A percentile compares a stretch with the other conserved stretches of the same genome.
phyloP scores from a whole-genome alignment of 2,888 invertebrate genomes.

The Celastrina argiolus region DNA sequence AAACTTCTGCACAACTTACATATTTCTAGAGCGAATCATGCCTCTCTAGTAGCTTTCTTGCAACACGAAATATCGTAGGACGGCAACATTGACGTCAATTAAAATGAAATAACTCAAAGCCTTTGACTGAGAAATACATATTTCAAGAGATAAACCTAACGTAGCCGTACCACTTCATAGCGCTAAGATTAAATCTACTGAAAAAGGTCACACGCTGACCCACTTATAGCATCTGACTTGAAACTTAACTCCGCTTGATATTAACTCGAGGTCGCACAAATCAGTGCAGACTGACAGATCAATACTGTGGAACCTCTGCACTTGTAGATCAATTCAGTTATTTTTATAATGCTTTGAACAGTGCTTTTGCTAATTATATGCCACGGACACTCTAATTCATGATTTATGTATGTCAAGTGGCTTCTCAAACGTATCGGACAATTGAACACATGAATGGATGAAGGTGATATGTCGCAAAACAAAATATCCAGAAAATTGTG shows the following conservation, averaged over 20 bases:
- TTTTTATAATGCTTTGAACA: too few species aligned
- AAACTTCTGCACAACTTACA: neutral
- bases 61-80: neutral
- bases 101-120: neutral
- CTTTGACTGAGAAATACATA: conserved; percentile 6
- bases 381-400: too few species aligned
- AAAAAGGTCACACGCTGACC: conserved; percentile 19
- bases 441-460: too few species aligned
- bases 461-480: too few species aligned
- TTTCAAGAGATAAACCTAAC: conserved; percentile 2
- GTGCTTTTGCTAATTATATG: too few species aligned
- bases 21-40: conserved; percentile 1
- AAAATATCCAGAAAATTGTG: too few species aligned
- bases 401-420: too few species aligned
- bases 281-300: conserved; percentile 1
- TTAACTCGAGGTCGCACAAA: conserved; percentile 10
- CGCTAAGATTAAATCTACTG: conserved; percentile 19
- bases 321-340: neutral
- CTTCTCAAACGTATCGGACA: too few species aligned
- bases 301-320: neutral
- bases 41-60: neutral
- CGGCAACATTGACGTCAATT: neutral
- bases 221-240: conserved; percentile 11
- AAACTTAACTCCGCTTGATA: conserved; percentile 1
- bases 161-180: neutral